phyloP scores from a whole-genome alignment of 2,888 invertebrate genomes.

The Lithophane leautieri region DNA sequence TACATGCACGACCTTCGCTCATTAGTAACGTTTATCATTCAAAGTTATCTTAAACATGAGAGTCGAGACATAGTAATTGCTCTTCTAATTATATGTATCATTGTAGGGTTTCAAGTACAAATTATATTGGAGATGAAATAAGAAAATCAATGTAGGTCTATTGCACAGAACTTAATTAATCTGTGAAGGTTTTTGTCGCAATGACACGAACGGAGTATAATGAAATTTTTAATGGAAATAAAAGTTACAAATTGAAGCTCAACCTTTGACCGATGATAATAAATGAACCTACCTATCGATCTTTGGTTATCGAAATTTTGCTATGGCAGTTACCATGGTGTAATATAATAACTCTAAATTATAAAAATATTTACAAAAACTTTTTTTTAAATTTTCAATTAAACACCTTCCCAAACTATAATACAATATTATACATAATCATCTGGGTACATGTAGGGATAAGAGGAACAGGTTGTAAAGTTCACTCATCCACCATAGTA shows the following conservation, averaged over 20 bases:
- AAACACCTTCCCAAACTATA: no score
- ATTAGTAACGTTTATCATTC: slow-evolving; percentile 60
- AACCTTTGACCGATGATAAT: slow-evolving; percentile 38
- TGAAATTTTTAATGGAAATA: slow-evolving; percentile 8
- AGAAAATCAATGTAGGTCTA: slow-evolving; percentile 17
- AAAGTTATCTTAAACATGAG: slow-evolving; percentile 61
- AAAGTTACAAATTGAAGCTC: slow-evolving; percentile 1
- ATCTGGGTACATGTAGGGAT: no score
- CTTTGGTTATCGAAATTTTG: background rate
- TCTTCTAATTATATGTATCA: slow-evolving; percentile 54
- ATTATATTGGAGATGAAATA: slow-evolving; percentile 25
- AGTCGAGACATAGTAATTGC: slow-evolving; percentile 62
- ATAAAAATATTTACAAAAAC: background rate
- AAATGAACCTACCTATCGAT: background rate
- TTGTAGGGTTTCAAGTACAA: slow-evolving; percentile 41
- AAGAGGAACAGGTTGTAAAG: no score
- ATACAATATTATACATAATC: background rate
- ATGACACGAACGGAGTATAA: background rate
- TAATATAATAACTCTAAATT: background rate
- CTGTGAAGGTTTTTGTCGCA: slow-evolving; percentile 23
- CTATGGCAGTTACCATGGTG: background rate
- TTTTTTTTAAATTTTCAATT: no score
- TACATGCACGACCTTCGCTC: slow-evolving; percentile 53
- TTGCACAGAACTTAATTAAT: slow-evolving; percentile 19
- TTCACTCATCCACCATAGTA: no score